Evolutionary conservation across 2,888 invertebrate genomes (phyloP).

Genomic region (Ptilodon capucinus): DNA sequence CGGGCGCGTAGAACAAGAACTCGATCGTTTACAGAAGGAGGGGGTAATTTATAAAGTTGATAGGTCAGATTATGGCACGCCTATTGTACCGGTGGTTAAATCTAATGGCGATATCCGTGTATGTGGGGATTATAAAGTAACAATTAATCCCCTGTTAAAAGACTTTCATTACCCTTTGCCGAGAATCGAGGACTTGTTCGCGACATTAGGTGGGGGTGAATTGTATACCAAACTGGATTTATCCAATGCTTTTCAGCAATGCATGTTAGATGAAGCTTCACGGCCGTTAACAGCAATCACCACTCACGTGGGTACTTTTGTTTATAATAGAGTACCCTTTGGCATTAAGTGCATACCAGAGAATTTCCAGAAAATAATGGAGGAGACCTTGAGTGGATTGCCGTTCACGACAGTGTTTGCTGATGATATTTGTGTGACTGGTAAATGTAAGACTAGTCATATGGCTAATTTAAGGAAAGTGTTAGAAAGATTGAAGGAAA

Average conservation of each 20-base stretch:
- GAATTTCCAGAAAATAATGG: constrained; percentile 36
- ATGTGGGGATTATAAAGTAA: constrained; percentile 8
- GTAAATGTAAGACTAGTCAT: constrained; percentile 5
- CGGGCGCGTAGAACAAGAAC: constrained; percentile 24
- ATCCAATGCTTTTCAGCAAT: constrained; percentile 6
- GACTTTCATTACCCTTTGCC: constrained; percentile 3
- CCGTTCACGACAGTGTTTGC: constrained; percentile 20
- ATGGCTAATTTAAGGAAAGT: constrained; percentile 22
- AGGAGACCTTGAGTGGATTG: constrained; percentile 24
- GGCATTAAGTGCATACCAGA: constrained; percentile 18
- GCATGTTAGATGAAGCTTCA: neutral
- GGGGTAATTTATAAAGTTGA: constrained; percentile 28
- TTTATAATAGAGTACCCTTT: constrained; percentile 5
- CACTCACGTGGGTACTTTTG: constrained; percentile 12
- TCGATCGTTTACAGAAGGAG: constrained; percentile 27
- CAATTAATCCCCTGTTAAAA: constrained; percentile 6
- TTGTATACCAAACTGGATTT: constrained; percentile 7
- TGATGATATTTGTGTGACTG: constrained; percentile 26
- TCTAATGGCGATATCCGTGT: neutral
- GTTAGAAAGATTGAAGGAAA: constrained; percentile 11
- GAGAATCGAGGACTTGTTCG: constrained; percentile 5
- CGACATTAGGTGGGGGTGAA: constrained; percentile 1
- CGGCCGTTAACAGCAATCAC: constrained; percentile 10
- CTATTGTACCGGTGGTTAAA: constrained; percentile 9
- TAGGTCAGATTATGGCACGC: constrained; percentile 31